Evolutionary conservation across 2,888 invertebrate genomes (phyloP).

Genomic region (Chydorus sphaericus): DNA sequence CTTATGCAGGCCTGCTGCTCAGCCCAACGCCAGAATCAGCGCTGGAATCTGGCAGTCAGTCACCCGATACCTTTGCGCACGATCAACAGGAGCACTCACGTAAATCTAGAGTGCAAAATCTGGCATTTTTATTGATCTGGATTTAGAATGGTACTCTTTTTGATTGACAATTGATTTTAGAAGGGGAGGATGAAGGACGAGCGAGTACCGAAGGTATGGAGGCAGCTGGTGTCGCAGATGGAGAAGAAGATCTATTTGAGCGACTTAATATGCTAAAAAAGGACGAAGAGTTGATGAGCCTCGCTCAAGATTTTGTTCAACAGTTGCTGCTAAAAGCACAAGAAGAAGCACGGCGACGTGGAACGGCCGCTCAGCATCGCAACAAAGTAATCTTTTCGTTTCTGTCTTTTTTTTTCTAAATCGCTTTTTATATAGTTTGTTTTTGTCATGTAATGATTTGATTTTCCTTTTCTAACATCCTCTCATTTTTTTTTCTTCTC

Average conservation of each 20-base stretch:
- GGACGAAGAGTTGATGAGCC: constrained; percentile 34
- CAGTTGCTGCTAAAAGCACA: constrained; percentile 35
- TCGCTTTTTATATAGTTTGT: neutral
- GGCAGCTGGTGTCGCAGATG: too few relatives aligned
- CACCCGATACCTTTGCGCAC: neutral
- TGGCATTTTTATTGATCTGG: neutral
- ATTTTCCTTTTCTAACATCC: neutral
- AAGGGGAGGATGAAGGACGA: neutral
- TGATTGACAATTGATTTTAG: neutral
- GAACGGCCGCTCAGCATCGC: too few relatives aligned
- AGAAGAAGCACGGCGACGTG: constrained; percentile 29
- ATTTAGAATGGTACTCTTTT: neutral
- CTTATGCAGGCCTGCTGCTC: neutral
- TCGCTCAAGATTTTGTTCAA: constrained; percentile 33
- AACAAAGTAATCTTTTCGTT: neutral
- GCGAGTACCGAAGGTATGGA: too few relatives aligned
- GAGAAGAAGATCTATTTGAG: constrained; percentile 2
- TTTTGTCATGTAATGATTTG: neutral
- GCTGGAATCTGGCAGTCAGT: neutral
- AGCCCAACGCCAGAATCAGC: neutral
- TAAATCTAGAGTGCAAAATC: neutral
- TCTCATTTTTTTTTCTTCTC: neutral
- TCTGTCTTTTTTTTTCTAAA: neutral
- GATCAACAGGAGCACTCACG: neutral
- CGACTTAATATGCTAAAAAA: constrained; percentile 3